Evolutionary conservation across 1,140 invertebrate species (phyloP).

Genomic region (Piezodorus guildinii): DNA sequence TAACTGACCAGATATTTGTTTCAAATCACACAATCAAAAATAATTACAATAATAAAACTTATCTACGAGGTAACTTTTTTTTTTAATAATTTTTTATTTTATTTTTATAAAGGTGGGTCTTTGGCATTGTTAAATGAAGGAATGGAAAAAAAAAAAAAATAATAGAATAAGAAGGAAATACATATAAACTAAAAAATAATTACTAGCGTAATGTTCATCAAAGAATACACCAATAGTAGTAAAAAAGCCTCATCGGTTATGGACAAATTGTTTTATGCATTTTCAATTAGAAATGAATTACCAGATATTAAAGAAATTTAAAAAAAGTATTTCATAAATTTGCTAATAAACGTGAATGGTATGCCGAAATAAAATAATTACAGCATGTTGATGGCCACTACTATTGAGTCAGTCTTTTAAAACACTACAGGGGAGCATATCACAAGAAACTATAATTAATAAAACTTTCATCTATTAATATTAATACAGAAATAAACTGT

Average conservation of each 20-base stretch:
- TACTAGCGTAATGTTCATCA: background rate
- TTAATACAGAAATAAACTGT: too few species aligned
- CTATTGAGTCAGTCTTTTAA: too few species aligned
- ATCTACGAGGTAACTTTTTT: background rate
- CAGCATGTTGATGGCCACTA: background rate
- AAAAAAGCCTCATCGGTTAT: background rate
- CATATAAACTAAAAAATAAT: background rate
- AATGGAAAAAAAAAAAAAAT: background rate
- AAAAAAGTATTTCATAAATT: too few species aligned
- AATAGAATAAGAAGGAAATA: background rate
- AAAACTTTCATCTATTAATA: too few species aligned
- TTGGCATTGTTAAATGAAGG: slow-evolving; percentile 2
- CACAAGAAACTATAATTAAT: too few species aligned
- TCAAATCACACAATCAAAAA: background rate
- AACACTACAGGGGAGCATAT: too few species aligned
- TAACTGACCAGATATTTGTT: slow-evolving; percentile 17
- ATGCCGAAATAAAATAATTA: background rate
- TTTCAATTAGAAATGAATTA: background rate
- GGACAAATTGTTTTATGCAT: background rate
- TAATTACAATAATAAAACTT: slow-evolving; percentile 9
- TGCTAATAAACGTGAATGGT: background rate
- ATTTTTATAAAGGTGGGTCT: background rate
- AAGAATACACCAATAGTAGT: background rate
- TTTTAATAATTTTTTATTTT: background rate
- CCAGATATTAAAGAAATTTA: background rate